phyloP scores from a whole-genome alignment of 2,113 vertebrate genomes.

The Galbula dea region DNA sequence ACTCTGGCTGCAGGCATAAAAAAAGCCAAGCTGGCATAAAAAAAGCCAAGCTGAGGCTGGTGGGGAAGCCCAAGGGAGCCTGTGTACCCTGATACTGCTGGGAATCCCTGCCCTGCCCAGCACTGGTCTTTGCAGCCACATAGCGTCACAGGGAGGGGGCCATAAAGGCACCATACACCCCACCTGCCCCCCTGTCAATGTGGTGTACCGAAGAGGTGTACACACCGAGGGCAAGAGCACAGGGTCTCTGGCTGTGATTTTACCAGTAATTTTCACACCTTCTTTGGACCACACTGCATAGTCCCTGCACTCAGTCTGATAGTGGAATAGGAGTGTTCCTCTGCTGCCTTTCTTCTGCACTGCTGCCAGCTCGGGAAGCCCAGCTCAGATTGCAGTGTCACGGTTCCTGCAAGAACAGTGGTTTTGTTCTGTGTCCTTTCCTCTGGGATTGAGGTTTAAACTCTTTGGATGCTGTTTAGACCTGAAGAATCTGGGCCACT shows the following conservation, averaged over 20 bases:
- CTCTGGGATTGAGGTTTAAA: background rate
- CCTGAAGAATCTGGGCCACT: background rate
- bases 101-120: background rate
- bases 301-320: background rate
- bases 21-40: background rate
- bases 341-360: background rate
- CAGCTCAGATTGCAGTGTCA: background rate
- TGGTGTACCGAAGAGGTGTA: fast-evolving
- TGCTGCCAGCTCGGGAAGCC: background rate
- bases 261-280: background rate
- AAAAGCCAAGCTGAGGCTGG: background rate
- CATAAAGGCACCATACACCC: background rate
- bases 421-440: background rate
- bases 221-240: background rate
- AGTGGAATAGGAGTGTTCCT: background rate
- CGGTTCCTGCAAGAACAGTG: background rate
- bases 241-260: background rate
- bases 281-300: fast-evolving
- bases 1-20: background rate
- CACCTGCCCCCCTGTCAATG: too few relatives aligned
- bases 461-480: background rate
- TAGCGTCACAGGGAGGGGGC: background rate
- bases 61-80: background rate
- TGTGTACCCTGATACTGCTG: too few relatives aligned
- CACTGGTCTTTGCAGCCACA: background rate